Conservation (phyloP, 2,888 invertebrate species). For the Mythimna albipuncta region DNA sequence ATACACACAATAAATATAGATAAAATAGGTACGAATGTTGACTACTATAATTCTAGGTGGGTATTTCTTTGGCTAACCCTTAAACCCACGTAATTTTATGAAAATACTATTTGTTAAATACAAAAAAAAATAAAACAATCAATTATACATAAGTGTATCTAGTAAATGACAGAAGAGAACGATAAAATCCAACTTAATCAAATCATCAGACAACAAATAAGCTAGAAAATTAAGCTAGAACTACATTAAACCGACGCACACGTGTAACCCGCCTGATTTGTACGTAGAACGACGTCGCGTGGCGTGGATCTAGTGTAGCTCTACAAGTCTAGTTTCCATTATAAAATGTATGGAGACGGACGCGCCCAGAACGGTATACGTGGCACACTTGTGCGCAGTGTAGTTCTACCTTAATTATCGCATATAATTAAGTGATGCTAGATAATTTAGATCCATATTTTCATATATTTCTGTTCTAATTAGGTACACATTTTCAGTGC, state of each 20-base stretch:
- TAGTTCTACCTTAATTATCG: neutral
- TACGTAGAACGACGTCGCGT: too few relatives aligned
- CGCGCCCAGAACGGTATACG: too few relatives aligned
- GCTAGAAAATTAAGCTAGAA: neutral
- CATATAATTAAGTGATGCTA: neutral
- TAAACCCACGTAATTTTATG: slow-evolving; percentile 44
- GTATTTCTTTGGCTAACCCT: slow-evolving; percentile 74
- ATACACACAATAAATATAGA: slow-evolving; percentile 49
- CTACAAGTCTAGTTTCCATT: too few relatives aligned
- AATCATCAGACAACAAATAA: slow-evolving; percentile 1
- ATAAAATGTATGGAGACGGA: too few relatives aligned
- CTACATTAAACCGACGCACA: too few relatives aligned
- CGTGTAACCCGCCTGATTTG: too few relatives aligned
- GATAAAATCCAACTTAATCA: neutral
- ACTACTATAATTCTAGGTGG: slow-evolving; percentile 64
- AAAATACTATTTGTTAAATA: slow-evolving; percentile 13
- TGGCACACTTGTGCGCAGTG: too few relatives aligned
- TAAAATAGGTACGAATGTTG: slow-evolving; percentile 46
- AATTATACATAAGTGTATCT: neutral
- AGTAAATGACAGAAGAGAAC: neutral
- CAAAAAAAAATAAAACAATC: neutral
- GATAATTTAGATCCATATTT: neutral
- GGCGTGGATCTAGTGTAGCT: too few relatives aligned
- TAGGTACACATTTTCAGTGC: slow-evolving; percentile 11
- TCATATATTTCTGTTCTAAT: neutral